Evolutionary conservation across 2,797 vertebrate species (phyloP).

Genomic region (Trichosurus vulpecula): DNA sequence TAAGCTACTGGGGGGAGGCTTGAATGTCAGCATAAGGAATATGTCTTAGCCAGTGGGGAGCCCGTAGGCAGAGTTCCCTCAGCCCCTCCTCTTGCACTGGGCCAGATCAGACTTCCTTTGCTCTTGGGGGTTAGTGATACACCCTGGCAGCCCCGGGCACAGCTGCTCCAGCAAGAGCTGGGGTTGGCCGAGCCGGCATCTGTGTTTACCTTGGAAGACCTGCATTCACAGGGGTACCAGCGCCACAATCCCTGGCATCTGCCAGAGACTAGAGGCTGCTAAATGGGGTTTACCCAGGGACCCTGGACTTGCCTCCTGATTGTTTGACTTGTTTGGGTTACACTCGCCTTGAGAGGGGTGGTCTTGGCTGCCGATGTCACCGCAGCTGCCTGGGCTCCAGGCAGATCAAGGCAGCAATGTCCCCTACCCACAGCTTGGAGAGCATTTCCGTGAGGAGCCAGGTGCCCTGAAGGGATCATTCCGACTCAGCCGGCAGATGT

Average conservation of each 20-base stretch:
- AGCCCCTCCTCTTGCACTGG: not conserved
- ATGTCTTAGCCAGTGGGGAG: rapidly evolving
- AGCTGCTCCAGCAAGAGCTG: not conserved
- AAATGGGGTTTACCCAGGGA: not conserved
- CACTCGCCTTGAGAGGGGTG: rapidly evolving
- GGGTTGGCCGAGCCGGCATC: not conserved
- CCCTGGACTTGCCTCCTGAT: rapidly evolving
- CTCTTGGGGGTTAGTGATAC: not conserved
- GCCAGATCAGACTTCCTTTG: rapidly evolving
- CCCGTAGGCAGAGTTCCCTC: not conserved
- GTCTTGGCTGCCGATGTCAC: not conserved
- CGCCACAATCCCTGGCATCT: not conserved
- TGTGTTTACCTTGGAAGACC: not conserved
- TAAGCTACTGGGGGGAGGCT: no score
- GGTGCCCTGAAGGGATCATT: no score
- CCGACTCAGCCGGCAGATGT: not conserved
- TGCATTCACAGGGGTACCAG: not conserved
- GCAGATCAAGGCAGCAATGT: not conserved
- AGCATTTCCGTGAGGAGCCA: not conserved
- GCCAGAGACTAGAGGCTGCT: not conserved
- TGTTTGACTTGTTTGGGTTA: not conserved
- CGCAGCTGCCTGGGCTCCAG: not conserved
- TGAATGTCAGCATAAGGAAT: not conserved
- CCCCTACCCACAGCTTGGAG: not conserved
- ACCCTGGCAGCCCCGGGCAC: not conserved